A percentile compares a stretch with the other conserved stretches of the same genome.
These are phyloP conservation scores for Andrena marginata DNA, from an alignment of 2,888 invertebrate genomes.

Conservation along the genomic window DNA sequence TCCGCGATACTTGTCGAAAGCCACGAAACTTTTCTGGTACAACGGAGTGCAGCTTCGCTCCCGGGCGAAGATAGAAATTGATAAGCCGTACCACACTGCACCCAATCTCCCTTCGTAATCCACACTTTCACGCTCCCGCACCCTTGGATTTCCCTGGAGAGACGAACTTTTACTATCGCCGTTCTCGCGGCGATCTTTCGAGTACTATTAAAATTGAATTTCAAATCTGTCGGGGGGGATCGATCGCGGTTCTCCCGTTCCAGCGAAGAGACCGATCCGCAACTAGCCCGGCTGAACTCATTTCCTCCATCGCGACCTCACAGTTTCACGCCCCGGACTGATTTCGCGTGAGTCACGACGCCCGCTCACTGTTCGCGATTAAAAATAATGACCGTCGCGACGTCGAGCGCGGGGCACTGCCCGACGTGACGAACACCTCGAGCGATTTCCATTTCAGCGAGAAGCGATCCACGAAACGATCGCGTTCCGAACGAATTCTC, in stretches of 20 bases:
- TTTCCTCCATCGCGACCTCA: constrained; percentile 16
- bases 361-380: constrained; percentile 34
- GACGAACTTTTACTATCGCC: neutral
- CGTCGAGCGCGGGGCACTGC: neutral
- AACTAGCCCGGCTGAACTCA: neutral
- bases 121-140: too few species aligned
- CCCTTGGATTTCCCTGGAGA: too few species aligned
- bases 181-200: neutral
- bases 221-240: neutral
- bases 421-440: neutral
- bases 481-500: neutral
- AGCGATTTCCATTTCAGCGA: neutral
- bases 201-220: neutral
- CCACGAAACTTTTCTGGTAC: neutral
- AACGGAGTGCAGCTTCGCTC: neutral
- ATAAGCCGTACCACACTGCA: neutral
- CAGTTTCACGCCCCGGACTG: constrained; percentile 31
- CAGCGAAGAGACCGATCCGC: neutral
- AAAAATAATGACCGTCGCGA: constrained; percentile 37
- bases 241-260: neutral
- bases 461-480: neutral
- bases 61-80: neutral
- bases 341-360: constrained; percentile 41
- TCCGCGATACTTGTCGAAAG: neutral
- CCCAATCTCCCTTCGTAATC: neutral